These are phyloP conservation scores for Diplolepis rosae DNA, from an alignment of 2,888 invertebrate species.

Conservation along the genomic window DNA sequence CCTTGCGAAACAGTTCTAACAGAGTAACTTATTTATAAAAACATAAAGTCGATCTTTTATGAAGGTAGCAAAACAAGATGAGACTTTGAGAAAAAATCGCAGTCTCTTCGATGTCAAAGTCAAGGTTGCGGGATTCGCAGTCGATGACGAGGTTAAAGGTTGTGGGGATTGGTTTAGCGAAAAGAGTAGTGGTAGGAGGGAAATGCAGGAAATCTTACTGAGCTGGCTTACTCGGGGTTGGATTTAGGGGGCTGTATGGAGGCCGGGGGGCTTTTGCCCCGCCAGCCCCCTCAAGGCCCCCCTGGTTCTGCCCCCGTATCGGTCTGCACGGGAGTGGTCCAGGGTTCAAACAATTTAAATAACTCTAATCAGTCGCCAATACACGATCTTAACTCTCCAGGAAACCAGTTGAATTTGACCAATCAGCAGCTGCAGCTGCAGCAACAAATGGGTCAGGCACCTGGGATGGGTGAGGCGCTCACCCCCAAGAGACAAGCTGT, in stretches of 20 bases:
- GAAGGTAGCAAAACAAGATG: too few species aligned
- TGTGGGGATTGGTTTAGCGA: too few species aligned
- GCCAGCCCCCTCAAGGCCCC: conserved; percentile 79
- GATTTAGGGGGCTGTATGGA: conserved; percentile 85
- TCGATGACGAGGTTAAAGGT: background rate
- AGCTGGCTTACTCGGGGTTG: conserved; percentile 75
- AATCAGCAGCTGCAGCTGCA: conserved; percentile 67
- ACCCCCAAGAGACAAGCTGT: conserved; percentile 89
- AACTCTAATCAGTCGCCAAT: conserved; percentile 70
- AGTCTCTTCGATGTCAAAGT: conserved; percentile 1
- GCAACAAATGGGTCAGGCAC: conserved; percentile 73
- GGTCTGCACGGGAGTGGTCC: conserved; percentile 63
- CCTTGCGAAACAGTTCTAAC: too few species aligned
- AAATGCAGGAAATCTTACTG: conserved; percentile 72
- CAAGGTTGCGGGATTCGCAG: background rate
- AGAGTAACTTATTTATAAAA: too few species aligned
- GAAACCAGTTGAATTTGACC: conserved; percentile 58
- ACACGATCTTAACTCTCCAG: conserved; percentile 60
- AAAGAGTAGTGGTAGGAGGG: background rate
- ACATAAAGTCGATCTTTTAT: too few species aligned
- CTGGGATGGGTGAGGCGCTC: conserved; percentile 79
- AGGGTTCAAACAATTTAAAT: conserved; percentile 75
- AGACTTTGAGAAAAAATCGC: background rate
- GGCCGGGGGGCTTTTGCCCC: conserved; percentile 83
- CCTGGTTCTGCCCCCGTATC: conserved; percentile 75